Conservation (phyloP, 2,888 invertebrate genomes). For the Dicroscelio sp. region DNA sequence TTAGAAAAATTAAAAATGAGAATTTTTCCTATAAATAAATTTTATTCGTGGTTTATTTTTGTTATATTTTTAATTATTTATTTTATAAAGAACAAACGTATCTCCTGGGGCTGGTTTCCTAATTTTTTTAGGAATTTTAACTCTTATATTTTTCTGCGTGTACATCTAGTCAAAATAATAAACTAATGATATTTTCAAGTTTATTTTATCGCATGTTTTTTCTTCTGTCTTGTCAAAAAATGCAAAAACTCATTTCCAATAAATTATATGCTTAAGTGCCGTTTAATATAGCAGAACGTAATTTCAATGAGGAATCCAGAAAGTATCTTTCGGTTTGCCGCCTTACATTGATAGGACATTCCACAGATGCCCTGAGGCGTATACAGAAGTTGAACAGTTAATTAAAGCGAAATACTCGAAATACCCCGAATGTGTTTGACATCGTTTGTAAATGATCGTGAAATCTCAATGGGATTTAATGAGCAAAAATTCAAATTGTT, state of each 20-base stretch:
- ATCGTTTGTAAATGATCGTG: conserved; percentile 61
- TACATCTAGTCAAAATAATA: no score
- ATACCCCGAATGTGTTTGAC: conserved; percentile 76
- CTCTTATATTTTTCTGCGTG: no score
- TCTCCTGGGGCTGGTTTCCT: no score
- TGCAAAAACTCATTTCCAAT: conserved; percentile 32
- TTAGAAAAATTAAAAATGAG: no score
- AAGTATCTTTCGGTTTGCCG: conserved; percentile 80
- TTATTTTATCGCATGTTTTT: no score
- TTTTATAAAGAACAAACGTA: no score
- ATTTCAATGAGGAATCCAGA: conserved; percentile 75
- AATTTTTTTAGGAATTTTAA: no score
- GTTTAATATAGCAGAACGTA: conserved; percentile 64
- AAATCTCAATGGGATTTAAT: conserved; percentile 67
- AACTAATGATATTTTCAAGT: no score
- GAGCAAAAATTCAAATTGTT: conserved; percentile 40
- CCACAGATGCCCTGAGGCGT: conserved; percentile 76
- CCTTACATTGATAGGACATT: conserved; percentile 79
- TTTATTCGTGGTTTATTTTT: no score
- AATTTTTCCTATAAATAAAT: no score
- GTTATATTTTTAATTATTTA: no score
- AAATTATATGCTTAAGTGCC: conserved; percentile 66
- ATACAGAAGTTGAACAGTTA: conserved; percentile 81
- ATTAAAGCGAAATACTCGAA: conserved; percentile 80
- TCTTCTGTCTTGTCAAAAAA: no score